Percentiles rank a stretch among this genome's conserved stretches.
Evolutionary conservation across 2,113 vertebrate species (phyloP).

Genomic region (Pungitius pungitius): DNA sequence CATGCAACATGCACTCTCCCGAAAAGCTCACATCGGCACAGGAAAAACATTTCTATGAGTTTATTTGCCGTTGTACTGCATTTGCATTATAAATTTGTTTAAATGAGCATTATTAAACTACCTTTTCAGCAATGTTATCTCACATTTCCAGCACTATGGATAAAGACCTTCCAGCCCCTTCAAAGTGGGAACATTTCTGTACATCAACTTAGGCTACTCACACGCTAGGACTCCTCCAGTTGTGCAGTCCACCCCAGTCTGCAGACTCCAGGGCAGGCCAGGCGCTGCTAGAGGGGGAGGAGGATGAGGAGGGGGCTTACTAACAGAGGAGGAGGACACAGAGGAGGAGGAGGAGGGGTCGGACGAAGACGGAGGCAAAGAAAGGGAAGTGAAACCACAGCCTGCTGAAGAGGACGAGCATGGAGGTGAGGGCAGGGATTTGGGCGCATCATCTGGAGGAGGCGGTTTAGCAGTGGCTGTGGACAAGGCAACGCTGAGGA

Average conservation of each 20-base stretch:
- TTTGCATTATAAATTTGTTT: too few relatives aligned
- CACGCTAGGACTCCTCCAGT: slow-evolving; percentile 91
- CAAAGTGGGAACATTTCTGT: background rate
- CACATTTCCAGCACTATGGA: background rate
- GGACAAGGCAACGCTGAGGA: slow-evolving; percentile 45
- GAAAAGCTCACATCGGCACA: too few relatives aligned
- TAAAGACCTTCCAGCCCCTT: background rate
- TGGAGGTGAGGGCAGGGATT: slow-evolving; percentile 73
- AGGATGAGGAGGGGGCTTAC: slow-evolving; percentile 75
- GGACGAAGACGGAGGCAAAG: slow-evolving; percentile 70
- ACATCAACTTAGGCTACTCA: slow-evolving; percentile 71
- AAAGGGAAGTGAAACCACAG: slow-evolving; percentile 59
- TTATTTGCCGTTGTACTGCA: too few relatives aligned
- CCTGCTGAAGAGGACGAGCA: slow-evolving; percentile 72
- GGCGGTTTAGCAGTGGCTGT: slow-evolving; percentile 60
- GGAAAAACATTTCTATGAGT: too few relatives aligned
- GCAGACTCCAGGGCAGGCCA: slow-evolving; percentile 88
- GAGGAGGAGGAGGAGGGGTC: slow-evolving; percentile 81
- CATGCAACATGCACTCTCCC: too few relatives aligned
- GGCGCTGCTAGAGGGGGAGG: slow-evolving; percentile 74
- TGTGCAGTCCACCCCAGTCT: slow-evolving; percentile 90
- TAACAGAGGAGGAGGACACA: slow-evolving; percentile 80
- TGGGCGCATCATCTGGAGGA: slow-evolving; percentile 68
- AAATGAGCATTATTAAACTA: too few relatives aligned
- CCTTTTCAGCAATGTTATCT: too few relatives aligned